phyloP scores from a whole-genome alignment of 2,113 vertebrate species.

The Petrocephalus microphthalmus region DNA sequence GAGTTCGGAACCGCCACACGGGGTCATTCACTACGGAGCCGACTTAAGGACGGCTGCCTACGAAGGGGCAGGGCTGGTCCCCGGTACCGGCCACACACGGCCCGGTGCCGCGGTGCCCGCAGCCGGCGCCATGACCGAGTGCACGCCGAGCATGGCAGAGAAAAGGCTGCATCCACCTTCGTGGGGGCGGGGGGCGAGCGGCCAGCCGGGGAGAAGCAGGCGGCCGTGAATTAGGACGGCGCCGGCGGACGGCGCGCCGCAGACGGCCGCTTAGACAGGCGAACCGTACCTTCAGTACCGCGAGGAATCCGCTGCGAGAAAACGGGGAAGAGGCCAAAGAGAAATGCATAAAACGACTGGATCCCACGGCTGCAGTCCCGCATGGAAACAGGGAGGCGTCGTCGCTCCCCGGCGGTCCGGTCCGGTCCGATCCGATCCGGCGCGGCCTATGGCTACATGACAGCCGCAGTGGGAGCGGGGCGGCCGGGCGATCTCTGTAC shows the following conservation, averaged over 20 bases:
- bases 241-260: not conserved
- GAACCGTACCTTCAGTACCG: slow-evolving; percentile 54
- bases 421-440: slow-evolving; percentile 35
- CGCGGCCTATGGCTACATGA: slow-evolving; percentile 48
- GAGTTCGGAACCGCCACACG: not conserved
- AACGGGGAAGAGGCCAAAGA: slow-evolving; percentile 12
- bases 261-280: not conserved
- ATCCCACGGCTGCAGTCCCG: not conserved
- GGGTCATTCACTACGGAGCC: not conserved
- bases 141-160: not conserved
- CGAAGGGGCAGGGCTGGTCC: not conserved
- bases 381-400: slow-evolving; percentile 39
- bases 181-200: no score
- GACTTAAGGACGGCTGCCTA: not conserved
- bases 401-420: slow-evolving; percentile 56
- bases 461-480: slow-evolving; percentile 13
- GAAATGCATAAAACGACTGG: slow-evolving; percentile 11
- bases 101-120: not conserved
- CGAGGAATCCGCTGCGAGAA: slow-evolving; percentile 36
- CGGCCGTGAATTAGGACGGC: not conserved
- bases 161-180: not conserved
- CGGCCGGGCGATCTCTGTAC: not conserved
- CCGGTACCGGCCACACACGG: not conserved
- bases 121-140: not conserved
- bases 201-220: not conserved